phyloP scores from a whole-genome alignment of 2,113 vertebrate genomes.

The Boulengeromyrus knoepffleri region DNA sequence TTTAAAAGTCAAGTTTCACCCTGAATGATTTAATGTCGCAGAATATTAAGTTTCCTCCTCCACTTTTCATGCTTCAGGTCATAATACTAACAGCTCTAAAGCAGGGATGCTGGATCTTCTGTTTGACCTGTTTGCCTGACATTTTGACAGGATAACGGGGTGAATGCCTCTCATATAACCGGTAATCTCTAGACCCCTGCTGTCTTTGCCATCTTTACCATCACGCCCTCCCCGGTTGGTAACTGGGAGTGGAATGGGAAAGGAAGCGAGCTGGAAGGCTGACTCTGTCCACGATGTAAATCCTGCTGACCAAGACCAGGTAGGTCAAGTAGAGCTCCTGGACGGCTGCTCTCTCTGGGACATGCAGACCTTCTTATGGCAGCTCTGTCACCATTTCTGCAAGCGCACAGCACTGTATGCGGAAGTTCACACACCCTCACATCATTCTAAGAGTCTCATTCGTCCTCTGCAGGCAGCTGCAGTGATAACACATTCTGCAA shows the following conservation, averaged over 20 bases:
- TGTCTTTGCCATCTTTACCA: not conserved
- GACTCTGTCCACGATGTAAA: slow-evolving; percentile 22
- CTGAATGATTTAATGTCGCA: not conserved
- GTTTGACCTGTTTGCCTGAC: not conserved
- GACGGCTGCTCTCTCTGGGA: not conserved
- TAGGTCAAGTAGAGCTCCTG: not conserved
- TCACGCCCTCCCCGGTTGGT: not conserved
- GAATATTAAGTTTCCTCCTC: not conserved
- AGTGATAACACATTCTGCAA: not conserved
- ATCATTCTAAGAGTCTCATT: not conserved
- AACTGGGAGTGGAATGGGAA: slow-evolving; percentile 22
- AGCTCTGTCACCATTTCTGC: slow-evolving; percentile 1
- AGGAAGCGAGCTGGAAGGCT: slow-evolving; percentile 27
- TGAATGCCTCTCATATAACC: not conserved
- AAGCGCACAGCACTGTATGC: not conserved
- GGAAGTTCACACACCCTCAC: not conserved
- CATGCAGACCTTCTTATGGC: not conserved
- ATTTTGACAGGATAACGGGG: not conserved
- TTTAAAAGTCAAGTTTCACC: not conserved
- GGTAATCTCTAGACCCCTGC: not conserved
- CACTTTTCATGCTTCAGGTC: not conserved
- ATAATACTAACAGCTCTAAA: not conserved
- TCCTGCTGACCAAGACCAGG: slow-evolving; percentile 18
- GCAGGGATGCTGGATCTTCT: not conserved
- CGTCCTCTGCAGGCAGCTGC: not conserved